These are phyloP conservation scores for Ranitomeya imitator DNA, from an alignment of 2,113 vertebrate genomes.

Conservation along the genomic window DNA sequence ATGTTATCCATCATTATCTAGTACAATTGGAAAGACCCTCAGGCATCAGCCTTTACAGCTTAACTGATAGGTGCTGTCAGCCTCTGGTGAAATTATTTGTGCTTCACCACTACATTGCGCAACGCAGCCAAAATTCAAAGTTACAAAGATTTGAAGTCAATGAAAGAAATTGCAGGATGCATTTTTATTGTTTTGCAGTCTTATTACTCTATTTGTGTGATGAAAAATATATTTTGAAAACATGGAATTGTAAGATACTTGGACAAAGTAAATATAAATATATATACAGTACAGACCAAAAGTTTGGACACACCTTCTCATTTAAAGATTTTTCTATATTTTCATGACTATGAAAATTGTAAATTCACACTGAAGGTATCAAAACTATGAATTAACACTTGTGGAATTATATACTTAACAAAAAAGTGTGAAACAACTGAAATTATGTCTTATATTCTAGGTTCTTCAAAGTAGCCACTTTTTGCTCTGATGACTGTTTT, in stretches of 20 bases:
- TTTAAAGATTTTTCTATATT: too few relatives aligned
- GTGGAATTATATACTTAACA: too few relatives aligned
- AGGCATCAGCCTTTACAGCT: conserved; percentile 37
- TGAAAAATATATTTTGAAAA: neutral
- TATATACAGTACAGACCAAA: too few relatives aligned
- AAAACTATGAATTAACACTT: too few relatives aligned
- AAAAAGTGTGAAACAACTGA: too few relatives aligned
- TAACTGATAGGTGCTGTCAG: conserved; percentile 44
- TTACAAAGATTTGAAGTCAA: conserved; percentile 12
- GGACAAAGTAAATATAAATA: neutral
- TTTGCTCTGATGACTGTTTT: too few relatives aligned
- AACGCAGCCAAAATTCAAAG: conserved; percentile 6
- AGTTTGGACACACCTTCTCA: too few relatives aligned
- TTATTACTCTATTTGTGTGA: neutral
- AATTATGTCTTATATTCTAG: too few relatives aligned
- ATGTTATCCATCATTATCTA: conserved; percentile 42
- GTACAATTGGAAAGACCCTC: conserved; percentile 33
- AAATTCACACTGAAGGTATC: too few relatives aligned
- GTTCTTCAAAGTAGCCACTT: too few relatives aligned
- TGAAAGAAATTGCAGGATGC: neutral
- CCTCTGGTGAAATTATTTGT: conserved; percentile 43
- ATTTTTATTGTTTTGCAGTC: neutral
- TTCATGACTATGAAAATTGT: too few relatives aligned
- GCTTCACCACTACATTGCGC: conserved; percentile 32
- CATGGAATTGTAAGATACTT: neutral